Evolutionary conservation across 2,797 vertebrate species (phyloP).

Genomic region (Denticeps clupeoides): DNA sequence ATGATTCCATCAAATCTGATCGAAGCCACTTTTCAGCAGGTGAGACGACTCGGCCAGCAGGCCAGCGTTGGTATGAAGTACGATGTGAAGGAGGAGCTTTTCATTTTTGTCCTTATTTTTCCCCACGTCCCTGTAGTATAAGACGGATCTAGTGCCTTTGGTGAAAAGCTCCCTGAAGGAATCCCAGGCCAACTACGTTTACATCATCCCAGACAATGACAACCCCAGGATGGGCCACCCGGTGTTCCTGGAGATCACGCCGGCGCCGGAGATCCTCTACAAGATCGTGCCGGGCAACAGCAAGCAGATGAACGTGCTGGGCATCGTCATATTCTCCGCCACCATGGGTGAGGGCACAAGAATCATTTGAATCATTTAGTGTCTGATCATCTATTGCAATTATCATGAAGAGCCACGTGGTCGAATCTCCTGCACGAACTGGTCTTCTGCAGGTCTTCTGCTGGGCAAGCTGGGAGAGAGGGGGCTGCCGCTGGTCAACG

Average conservation of each 20-base stretch:
- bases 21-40: constrained; percentile 82
- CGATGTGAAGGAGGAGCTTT: no score
- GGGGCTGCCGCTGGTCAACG: constrained; percentile 69
- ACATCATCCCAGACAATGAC: constrained; percentile 73
- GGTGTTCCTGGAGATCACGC: constrained; percentile 73
- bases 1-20: constrained; percentile 84
- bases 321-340: constrained; percentile 81
- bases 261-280: constrained; percentile 69
- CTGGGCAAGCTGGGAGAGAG: constrained; percentile 79
- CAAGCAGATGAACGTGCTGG: constrained; percentile 80
- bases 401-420: no score
- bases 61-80: no score
- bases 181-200: constrained; percentile 68
- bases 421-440: not conserved
- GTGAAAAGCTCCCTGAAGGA: constrained; percentile 43
- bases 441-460: constrained; percentile 59
- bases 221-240: constrained; percentile 67
- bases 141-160: constrained; percentile 68
- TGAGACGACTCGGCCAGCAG: constrained; percentile 35
- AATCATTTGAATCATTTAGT: no score
- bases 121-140: constrained; percentile 64
- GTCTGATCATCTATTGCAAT: no score
- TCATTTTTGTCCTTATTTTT: no score
- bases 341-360: constrained; percentile 74
- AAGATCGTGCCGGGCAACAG: constrained; percentile 69